phyloP scores from a whole-genome alignment of 2,113 vertebrate species.

The Myodes glareolus region DNA sequence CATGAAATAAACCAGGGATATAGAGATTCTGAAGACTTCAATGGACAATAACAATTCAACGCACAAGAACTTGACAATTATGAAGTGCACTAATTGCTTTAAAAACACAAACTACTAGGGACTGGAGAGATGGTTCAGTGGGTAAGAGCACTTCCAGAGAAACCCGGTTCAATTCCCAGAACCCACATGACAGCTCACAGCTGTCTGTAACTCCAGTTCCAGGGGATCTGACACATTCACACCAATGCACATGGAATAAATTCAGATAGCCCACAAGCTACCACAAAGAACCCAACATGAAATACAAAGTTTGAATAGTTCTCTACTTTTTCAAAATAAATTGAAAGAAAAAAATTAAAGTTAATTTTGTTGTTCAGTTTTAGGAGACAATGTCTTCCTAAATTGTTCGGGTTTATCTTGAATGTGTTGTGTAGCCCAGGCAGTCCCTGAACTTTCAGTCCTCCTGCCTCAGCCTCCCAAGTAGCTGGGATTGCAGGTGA shows the following conservation, averaged over 20 bases:
- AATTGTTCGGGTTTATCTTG: neutral
- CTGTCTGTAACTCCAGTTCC: no score
- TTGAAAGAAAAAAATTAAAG: neutral
- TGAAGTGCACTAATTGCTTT: neutral
- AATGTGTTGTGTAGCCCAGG: neutral
- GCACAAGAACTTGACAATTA: constrained; percentile 34
- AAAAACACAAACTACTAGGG: neutral
- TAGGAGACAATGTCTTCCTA: neutral
- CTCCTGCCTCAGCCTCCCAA: neutral
- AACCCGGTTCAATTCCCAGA: no score
- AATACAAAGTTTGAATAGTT: constrained; percentile 8
- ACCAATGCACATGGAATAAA: no score
- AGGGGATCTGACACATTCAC: no score
- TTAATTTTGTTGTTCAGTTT: neutral
- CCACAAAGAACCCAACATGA: neutral
- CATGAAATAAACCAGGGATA: neutral
- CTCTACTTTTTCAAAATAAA: neutral
- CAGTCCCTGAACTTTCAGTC: neutral
- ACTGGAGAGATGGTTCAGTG: no score
- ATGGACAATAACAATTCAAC: constrained; percentile 7
- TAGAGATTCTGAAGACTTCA: neutral
- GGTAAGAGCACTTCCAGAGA: no score
- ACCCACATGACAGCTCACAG: no score
- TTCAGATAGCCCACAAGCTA: neutral
- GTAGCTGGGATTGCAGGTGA: neutral